A percentile compares a stretch with the other conserved stretches of the same genome.
Evolutionary conservation across 2,888 invertebrate genomes (phyloP).

Genomic region (Eumerus sabulonum): DNA sequence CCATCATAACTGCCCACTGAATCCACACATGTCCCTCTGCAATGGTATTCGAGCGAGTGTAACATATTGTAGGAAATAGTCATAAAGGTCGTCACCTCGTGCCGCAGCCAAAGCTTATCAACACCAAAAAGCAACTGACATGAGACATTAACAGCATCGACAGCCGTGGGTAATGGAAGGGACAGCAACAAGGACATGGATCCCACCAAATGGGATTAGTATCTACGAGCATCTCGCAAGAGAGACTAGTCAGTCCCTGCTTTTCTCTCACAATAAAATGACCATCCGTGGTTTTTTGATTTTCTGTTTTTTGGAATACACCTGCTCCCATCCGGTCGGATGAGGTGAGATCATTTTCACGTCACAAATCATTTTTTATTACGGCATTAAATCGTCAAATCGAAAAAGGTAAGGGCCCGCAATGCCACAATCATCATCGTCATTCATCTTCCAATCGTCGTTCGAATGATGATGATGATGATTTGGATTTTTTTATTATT

Average conservation of each 20-base stretch:
- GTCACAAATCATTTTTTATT: constrained; percentile 52
- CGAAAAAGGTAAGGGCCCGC: constrained; percentile 5
- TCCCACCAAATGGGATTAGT: too few relatives aligned
- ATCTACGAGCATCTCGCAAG: background rate
- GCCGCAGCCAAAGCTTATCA: constrained; percentile 20
- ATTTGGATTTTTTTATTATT: constrained; percentile 37
- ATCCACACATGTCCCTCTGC: background rate
- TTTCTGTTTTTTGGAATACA: constrained; percentile 17
- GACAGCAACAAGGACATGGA: too few relatives aligned
- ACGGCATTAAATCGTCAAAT: constrained; percentile 22
- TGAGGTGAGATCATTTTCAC: constrained; percentile 40
- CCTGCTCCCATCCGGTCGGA: constrained; percentile 2
- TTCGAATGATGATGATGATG: constrained; percentile 22
- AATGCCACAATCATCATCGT: constrained; percentile 16
- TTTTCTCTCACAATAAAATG: constrained; percentile 24
- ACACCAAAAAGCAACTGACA: background rate
- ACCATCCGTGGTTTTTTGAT: constrained; percentile 28
- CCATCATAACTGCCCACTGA: constrained; percentile 12
- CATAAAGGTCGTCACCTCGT: constrained; percentile 42
- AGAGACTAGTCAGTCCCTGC: too few relatives aligned
- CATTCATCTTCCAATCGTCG: constrained; percentile 12
- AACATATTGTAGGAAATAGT: constrained; percentile 43
- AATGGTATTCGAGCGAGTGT: background rate
- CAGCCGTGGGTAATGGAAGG: background rate
- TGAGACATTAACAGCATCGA: too few relatives aligned